Evolutionary conservation across 2,113 vertebrate genomes (phyloP).

Genomic region (Fulmarus glacialis): DNA sequence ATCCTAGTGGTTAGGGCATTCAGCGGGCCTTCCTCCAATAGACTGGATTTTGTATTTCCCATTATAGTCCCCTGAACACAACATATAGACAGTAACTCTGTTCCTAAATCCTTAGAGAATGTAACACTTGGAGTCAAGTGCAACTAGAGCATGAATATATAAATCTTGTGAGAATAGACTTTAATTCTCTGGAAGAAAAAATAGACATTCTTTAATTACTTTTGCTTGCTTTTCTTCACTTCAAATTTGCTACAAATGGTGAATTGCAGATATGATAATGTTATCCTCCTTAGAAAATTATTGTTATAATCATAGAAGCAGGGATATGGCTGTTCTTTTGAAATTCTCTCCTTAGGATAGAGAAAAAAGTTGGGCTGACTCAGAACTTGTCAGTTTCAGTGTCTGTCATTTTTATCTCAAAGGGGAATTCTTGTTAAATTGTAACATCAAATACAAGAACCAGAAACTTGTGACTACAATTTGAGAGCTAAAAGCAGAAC

Average conservation of each 20-base stretch:
- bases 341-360: background rate
- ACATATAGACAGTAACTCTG: background rate
- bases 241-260: background rate
- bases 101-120: background rate
- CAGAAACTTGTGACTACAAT: background rate
- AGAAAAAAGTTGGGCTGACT: background rate
- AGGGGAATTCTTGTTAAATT: background rate
- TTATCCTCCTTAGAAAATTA: background rate
- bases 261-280: background rate
- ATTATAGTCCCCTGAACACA: background rate
- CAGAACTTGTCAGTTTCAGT: background rate
- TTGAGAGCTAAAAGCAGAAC: background rate
- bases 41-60: background rate
- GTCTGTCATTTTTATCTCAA: background rate
- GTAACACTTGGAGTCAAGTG: background rate
- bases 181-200: background rate
- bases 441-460: background rate
- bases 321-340: background rate
- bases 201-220: background rate
- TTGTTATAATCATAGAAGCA: background rate
- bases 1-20: background rate
- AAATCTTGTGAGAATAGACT: background rate
- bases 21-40: background rate
- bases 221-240: conserved; percentile 3
- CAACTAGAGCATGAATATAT: background rate